Base-by-base conservation (phyloP, 2,888 invertebrate genomes). In the Patella caerulea region DNA sequence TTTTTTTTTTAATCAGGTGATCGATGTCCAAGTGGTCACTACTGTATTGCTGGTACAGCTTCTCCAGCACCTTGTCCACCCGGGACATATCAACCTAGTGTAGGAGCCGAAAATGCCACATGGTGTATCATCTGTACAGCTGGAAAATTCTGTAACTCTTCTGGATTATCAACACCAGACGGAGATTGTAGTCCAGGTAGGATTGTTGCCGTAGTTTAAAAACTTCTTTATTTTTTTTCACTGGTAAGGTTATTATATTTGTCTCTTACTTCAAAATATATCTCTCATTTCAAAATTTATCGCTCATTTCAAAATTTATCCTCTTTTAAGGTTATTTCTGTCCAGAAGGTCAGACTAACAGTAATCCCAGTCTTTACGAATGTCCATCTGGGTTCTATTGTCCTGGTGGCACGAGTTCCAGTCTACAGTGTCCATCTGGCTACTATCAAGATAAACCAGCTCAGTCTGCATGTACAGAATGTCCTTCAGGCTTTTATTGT, bases 401-500 rank as follows among this genome's bases (percentile, higher is more conserved):
- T 79, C 82, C 84, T 3, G 53, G 70, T 4, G 89, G 88, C 7
- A 86, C 88, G 52, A 85, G 86, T 54, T 81, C 75, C 2, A 85
- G 85, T 71, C 81, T 82, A 19, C 79, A 88, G 54, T 91, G 91
- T 82, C 79, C 87, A 11, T 87, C 89, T 0, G 91, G 91, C 1
- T 81, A 81, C 14, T 90, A 90, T 81, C 90, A 90, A 82, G 89
- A 90, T 82, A 82, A 84, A 74, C 76, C 79, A 0, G 75, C 86
- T 14, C 88, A 90, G 78, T 83, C 81, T 2, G 76, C 77, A 4
- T 91, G 91, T 79, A 90, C 89, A 79, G 81, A 84, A 17, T 91
- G 91, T 80, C 86, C 87, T n/a, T 82, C 84, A 55, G 90, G 90
- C 2, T 91, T 85, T 83, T 91, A 88, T 84, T 91, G 91, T 82